Conservation (phyloP, 2,888 invertebrate species). For the Andrena trimmerana region DNA sequence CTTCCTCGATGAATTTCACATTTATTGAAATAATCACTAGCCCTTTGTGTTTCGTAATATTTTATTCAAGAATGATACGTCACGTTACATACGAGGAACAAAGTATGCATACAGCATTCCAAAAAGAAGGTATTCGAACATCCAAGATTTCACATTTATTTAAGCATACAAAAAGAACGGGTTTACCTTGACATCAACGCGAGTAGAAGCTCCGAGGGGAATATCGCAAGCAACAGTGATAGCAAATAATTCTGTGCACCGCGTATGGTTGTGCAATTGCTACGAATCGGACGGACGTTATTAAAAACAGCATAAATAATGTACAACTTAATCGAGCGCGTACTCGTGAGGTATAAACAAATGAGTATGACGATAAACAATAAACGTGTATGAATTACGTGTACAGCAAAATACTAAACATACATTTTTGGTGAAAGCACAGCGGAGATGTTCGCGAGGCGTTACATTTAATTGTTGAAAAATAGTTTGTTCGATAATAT, state of each 20-base stretch:
- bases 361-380: slow-evolving; percentile 43
- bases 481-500: slow-evolving; percentile 18
- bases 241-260: slow-evolving; percentile 18
- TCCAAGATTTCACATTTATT: slow-evolving; percentile 29
- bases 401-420: slow-evolving; percentile 24
- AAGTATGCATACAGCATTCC: not conserved
- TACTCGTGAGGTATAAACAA: slow-evolving; percentile 50
- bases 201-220: not conserved
- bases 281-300: slow-evolving; percentile 50
- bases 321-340: slow-evolving; percentile 36
- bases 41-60: not conserved
- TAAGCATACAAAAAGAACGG: slow-evolving; percentile 44
- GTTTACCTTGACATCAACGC: not conserved
- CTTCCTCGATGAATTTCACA: not conserved
- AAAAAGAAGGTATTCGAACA: not conserved
- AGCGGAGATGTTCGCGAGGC: slow-evolving; percentile 30
- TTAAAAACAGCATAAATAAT: slow-evolving; percentile 45
- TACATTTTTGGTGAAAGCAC: slow-evolving; percentile 43
- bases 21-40: not conserved
- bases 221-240: slow-evolving; percentile 16
- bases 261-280: slow-evolving; percentile 5
- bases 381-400: slow-evolving; percentile 46
- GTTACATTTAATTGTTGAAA: not conserved
- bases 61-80: slow-evolving; percentile 23
- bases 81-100: slow-evolving; percentile 6